Evolutionary conservation across 2,888 invertebrate genomes (phyloP).

Genomic region (Apotomis capreana): DNA sequence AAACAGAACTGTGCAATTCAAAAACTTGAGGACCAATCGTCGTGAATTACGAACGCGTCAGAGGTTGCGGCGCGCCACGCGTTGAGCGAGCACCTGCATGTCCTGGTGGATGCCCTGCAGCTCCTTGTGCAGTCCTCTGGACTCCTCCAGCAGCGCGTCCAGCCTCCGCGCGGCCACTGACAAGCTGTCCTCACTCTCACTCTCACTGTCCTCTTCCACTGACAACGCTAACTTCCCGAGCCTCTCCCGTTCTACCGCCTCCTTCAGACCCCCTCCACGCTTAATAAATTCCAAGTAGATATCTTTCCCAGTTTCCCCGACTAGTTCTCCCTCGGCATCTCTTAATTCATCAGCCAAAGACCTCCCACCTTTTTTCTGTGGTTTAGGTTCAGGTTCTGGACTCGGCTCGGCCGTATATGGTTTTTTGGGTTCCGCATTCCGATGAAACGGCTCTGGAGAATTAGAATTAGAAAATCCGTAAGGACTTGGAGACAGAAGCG

Average conservation of each 20-base stretch:
- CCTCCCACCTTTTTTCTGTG: slow-evolving; percentile 28
- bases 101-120: slow-evolving; percentile 77
- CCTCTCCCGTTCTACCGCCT: slow-evolving; percentile 71
- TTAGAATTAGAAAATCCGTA: slow-evolving; percentile 53
- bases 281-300: slow-evolving; percentile 58
- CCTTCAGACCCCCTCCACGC: slow-evolving; percentile 58
- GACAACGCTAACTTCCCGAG: slow-evolving; percentile 73
- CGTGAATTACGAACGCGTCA: slow-evolving; percentile 76
- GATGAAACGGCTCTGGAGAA: slow-evolving; percentile 55
- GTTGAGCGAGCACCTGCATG: slow-evolving; percentile 81
- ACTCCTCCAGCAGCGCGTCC: slow-evolving; percentile 76
- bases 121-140: slow-evolving; percentile 73
- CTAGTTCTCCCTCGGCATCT: slow-evolving; percentile 69
- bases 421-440: background rate
- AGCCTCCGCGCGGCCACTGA: slow-evolving; percentile 69
- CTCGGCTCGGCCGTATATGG: slow-evolving; percentile 11
- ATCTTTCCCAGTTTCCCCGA: slow-evolving; percentile 55
- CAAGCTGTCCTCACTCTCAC: slow-evolving; percentile 58
- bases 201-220: slow-evolving; percentile 71
- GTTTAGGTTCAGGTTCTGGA: slow-evolving; percentile 37
- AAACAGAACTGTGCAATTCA: slow-evolving; percentile 34
- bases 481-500: slow-evolving; percentile 67
- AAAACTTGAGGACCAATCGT: slow-evolving; percentile 49
- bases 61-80: slow-evolving; percentile 69
- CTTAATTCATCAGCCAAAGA: slow-evolving; percentile 74